A percentile compares a stretch with the other conserved stretches of the same genome.
Evolutionary conservation across 1,140 invertebrate genomes (phyloP).

Genomic region (Harpegnathos saltator): DNA sequence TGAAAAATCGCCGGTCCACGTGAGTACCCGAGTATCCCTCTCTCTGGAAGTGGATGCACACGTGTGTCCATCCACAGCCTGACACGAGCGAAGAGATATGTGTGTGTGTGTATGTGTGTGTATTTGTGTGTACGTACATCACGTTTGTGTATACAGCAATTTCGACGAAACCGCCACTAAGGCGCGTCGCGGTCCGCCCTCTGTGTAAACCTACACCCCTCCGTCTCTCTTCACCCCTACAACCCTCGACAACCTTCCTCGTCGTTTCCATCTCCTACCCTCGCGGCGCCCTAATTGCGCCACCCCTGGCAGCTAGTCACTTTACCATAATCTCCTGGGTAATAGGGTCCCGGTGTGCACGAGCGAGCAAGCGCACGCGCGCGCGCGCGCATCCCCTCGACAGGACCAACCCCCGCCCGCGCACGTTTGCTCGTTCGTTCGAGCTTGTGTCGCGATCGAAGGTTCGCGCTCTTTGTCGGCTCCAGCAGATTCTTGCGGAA

Average conservation of each 20-base stretch:
- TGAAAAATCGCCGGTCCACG: not conserved
- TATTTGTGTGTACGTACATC: not conserved
- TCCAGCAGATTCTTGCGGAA: slow-evolving; percentile 40
- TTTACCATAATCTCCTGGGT: slow-evolving; percentile 82
- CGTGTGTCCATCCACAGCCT: not conserved
- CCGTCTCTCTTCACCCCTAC: slow-evolving; percentile 60
- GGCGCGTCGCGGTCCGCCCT: slow-evolving; percentile 69
- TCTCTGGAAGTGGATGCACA: not conserved
- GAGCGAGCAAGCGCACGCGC: slow-evolving; percentile 9
- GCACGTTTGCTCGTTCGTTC: not conserved
- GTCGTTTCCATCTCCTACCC: slow-evolving; percentile 50
- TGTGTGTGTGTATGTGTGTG: not conserved
- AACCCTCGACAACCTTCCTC: slow-evolving; percentile 62
- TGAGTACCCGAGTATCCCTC: not conserved
- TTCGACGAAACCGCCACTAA: slow-evolving; percentile 26
- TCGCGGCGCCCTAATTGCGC: slow-evolving; percentile 72
- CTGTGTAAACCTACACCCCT: slow-evolving; percentile 72
- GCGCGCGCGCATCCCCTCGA: slow-evolving; percentile 23
- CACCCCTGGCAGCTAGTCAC: slow-evolving; percentile 80
- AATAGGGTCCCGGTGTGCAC: slow-evolving; percentile 76
- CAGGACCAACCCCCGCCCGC: slow-evolving; percentile 18
- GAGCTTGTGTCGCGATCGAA: slow-evolving; percentile 43
- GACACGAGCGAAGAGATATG: slow-evolving; percentile 31
- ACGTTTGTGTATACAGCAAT: slow-evolving; percentile 21
- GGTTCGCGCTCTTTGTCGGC: slow-evolving; percentile 42